Evolutionary conservation across 1,140 invertebrate genomes (phyloP).

Genomic region (Meloidogyne hapla): DNA sequence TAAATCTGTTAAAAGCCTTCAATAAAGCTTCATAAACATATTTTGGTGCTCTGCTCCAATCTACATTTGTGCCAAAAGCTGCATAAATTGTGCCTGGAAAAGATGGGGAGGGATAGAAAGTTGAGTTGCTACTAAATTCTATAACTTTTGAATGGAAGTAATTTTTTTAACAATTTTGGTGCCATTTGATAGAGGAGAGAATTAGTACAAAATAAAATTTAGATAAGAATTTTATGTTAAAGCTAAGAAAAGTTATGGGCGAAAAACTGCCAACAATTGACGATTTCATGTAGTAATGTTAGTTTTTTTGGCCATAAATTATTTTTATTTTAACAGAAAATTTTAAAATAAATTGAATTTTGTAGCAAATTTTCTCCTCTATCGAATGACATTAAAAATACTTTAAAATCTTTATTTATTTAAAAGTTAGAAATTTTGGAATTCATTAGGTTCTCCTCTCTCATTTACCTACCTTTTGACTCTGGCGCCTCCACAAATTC

Average conservation of each 20-base stretch:
- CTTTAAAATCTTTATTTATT: background rate
- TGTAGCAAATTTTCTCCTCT: too few species aligned
- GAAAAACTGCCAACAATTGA: background rate
- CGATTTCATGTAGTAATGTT: background rate
- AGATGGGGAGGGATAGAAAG: background rate
- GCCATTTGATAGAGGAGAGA: background rate
- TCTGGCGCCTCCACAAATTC: conserved; percentile 36
- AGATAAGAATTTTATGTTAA: too few species aligned
- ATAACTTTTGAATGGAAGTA: background rate
- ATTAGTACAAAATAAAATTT: background rate
- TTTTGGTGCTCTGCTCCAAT: conserved; percentile 40
- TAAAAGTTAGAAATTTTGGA: too few species aligned
- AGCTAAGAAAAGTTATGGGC: too few species aligned
- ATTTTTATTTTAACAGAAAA: background rate
- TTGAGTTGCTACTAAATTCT: background rate
- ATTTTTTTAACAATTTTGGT: background rate
- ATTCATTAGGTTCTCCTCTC: background rate
- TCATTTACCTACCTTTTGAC: conserved; percentile 27
- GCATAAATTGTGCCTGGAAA: conserved; percentile 48
- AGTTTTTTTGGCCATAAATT: background rate
- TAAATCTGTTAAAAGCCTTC: conserved; percentile 18
- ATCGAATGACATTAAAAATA: background rate
- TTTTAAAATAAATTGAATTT: background rate
- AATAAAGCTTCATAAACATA: conserved; percentile 28
- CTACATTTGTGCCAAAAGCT: conserved; percentile 42